phyloP scores from a whole-genome alignment of 2,797 vertebrate species.

The Graptemys geographica region DNA sequence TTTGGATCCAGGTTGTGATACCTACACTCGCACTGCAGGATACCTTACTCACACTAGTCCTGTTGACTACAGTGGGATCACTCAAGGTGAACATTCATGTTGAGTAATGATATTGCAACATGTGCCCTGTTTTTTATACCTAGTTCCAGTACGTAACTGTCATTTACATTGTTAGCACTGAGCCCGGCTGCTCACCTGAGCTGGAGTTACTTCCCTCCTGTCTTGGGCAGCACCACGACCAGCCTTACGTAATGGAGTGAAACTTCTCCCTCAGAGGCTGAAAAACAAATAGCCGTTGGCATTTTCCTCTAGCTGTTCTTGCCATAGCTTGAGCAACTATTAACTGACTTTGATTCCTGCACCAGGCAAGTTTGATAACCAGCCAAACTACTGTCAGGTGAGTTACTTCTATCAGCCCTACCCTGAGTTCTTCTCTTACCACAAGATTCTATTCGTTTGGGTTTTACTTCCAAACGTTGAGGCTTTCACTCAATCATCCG shows the following conservation, averaged over 20 bases:
- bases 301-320: neutral
- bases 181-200: neutral
- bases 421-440: neutral
- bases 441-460: neutral
- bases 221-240: neutral
- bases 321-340: neutral
- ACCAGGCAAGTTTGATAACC: neutral
- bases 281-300: neutral
- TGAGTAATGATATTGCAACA: neutral
- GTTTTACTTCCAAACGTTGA: neutral
- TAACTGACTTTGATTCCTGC: neutral
- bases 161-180: neutral
- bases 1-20: neutral
- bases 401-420: neutral
- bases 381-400: neutral
- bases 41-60: neutral
- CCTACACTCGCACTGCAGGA: no score
- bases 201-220: neutral
- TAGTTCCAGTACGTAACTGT: neutral
- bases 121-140: neutral
- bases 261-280: neutral
- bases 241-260: neutral
- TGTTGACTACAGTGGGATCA: neutral
- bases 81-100: neutral
- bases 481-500: neutral